A percentile compares a stretch with the other conserved stretches of the same genome.
These are phyloP conservation scores for Drosophila nasuta DNA, from an alignment of 1,140 invertebrate species.

Conservation along the genomic window DNA sequence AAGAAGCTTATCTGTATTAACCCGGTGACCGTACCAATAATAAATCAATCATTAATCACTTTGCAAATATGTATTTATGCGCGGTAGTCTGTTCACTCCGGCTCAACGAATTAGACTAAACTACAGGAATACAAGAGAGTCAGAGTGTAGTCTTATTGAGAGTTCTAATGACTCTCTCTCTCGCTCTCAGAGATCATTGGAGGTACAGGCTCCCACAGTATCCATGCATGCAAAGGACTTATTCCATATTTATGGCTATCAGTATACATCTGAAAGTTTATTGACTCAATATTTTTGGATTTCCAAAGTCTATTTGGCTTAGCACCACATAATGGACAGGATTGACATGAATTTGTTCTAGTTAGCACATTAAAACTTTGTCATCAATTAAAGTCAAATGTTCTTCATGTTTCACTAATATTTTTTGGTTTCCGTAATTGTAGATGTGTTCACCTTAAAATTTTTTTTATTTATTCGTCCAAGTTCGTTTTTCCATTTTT, in stretches of 20 bases:
- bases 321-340: constrained; percentile 26
- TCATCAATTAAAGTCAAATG: constrained; percentile 27
- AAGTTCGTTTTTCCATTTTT: constrained; percentile 19
- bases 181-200: too few species aligned
- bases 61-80: too few species aligned
- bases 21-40: too few species aligned
- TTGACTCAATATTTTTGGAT: too few species aligned
- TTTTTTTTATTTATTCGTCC: constrained; percentile 24
- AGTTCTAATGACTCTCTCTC: too few species aligned
- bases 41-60: too few species aligned
- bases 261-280: too few species aligned
- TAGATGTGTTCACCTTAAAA: neutral
- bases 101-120: too few species aligned
- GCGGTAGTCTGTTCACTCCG: too few species aligned
- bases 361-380: constrained; percentile 32
- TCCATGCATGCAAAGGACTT: constrained; percentile 33
- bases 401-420: neutral
- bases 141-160: too few species aligned
- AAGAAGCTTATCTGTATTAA: neutral
- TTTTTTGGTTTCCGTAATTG: constrained; percentile 8
- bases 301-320: constrained; percentile 10
- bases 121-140: too few species aligned
- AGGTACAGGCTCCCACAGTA: neutral
- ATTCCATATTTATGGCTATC: constrained; percentile 11
- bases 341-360: constrained; percentile 23